Evolutionary conservation across 2,888 invertebrate species (phyloP).

Genomic region (Erebia ligea): DNA sequence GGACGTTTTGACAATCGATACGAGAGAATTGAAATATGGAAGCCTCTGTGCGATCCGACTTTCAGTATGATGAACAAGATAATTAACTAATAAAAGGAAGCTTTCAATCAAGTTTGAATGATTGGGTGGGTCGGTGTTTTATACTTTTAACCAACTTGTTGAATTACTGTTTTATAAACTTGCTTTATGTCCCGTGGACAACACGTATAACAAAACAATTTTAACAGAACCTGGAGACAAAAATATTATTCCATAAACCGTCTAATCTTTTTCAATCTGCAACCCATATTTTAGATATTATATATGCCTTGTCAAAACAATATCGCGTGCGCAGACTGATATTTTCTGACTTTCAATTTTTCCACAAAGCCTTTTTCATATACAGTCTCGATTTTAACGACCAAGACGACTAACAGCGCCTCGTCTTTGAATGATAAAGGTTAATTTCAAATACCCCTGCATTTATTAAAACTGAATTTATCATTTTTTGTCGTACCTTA

Average conservation of each 20-base stretch:
- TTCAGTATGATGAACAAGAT: conserved; percentile 44
- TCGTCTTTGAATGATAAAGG: conserved; percentile 30
- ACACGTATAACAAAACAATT: neutral
- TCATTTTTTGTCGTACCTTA: conserved; percentile 53
- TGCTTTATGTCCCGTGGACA: neutral
- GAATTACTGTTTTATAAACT: neutral
- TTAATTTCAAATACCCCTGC: conserved; percentile 38
- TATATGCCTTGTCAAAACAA: conserved; percentile 12
- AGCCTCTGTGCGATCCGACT: conserved; percentile 54
- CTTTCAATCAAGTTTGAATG: conserved; percentile 29
- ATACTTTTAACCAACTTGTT: neutral
- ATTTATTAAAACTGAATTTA: conserved; percentile 47
- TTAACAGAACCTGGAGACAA: neutral
- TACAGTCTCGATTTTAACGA: conserved; percentile 9
- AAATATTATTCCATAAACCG: conserved; percentile 6
- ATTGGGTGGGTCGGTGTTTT: conserved; percentile 2
- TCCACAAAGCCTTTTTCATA: conserved; percentile 20
- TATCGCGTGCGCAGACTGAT: conserved; percentile 9
- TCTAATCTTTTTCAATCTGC: conserved; percentile 17
- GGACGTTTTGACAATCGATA: conserved; percentile 77
- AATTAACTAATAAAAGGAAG: conserved; percentile 39
- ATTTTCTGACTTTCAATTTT: conserved; percentile 3
- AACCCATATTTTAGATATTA: conserved; percentile 3
- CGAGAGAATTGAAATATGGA: conserved; percentile 76
- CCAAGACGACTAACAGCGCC: conserved; percentile 6